A percentile compares a stretch with the other conserved stretches of the same genome.
Conservation (phyloP, 2,113 vertebrate species). For the Stomatorhinus ivindoensis region DNA sequence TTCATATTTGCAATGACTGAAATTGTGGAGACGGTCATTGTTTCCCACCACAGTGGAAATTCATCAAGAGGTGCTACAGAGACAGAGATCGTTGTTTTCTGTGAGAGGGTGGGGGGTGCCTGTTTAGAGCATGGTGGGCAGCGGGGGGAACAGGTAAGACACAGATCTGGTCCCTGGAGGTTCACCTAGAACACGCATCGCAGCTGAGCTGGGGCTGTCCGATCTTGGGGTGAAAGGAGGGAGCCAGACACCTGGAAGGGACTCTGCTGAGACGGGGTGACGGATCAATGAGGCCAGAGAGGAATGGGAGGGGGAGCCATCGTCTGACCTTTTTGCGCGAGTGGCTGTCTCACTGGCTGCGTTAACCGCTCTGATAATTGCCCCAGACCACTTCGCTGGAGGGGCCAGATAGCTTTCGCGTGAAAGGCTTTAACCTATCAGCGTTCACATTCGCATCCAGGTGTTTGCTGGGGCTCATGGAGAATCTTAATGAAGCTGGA, state of each 20-base stretch:
- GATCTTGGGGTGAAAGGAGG: background rate
- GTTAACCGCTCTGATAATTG: conserved; percentile 33
- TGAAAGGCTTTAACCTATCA: conserved; percentile 25
- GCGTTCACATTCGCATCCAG: background rate
- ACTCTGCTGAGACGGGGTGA: background rate
- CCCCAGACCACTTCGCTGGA: conserved; percentile 17
- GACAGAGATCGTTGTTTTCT: background rate
- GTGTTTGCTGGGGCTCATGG: background rate
- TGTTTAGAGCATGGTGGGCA: background rate
- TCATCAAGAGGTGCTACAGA: background rate
- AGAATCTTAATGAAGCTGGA: background rate
- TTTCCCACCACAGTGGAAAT: conserved; percentile 7
- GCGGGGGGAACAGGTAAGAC: background rate
- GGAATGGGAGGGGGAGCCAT: background rate
- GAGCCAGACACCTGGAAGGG: background rate
- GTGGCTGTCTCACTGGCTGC: background rate
- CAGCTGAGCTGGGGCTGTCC: background rate
- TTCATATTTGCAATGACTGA: conserved; percentile 3
- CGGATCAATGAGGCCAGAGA: background rate
- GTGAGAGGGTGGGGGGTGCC: background rate
- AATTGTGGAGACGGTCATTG: conserved; percentile 23
- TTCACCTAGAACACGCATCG: background rate
- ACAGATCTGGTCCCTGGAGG: background rate
- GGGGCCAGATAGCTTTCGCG: conserved; percentile 19
- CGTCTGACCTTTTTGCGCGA: background rate